Base-by-base conservation (phyloP, 2,888 invertebrate genomes). In the Cosmia pyralina region DNA sequence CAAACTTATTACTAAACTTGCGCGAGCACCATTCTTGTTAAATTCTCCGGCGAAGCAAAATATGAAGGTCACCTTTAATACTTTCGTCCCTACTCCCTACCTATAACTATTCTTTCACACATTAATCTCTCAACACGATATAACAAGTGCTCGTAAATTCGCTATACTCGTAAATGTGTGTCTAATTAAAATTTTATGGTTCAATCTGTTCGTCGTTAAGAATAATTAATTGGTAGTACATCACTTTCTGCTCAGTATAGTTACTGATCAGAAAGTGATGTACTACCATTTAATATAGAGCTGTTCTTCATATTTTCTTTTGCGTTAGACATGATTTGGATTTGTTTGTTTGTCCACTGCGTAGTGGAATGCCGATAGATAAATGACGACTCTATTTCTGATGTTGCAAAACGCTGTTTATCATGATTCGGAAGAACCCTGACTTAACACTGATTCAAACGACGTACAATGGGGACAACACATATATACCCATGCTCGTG, bases 141-240 rank as follows among this genome's bases (percentile, higher is more conserved):
- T 67, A 62, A 60, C 63, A 52, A 59, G 15, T 62, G 55, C 48
- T 71, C 84, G 59, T 86, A 81, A 86, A 86, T 77, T 60, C 11
- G 67, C 70, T 63, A 82, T 79, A 77, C n/a, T n/a, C n/a, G n/a
- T n/a, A 85, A 86, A n/a, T 71, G 73, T 72, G 71, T 68, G 38
- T 41, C 53, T 84, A 84, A 86, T 86, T 84, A 82, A 76, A 75
- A 72, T 74, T 71, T 85, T 72, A 85, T 48, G 76, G 68, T 53
- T 52, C 81, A 81, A 85, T 86, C 82, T 79, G 69, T 73, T 52
- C 62, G 72, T 71, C 77, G 71, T 82, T 71, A 73, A 75, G 34
- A 65, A 60, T 84, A 86, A 85, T 86, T 84, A 86, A 85, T 86
- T 84, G 82, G 77, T 68, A 60, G 75, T 85, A 77, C 62, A 69